A percentile compares a stretch with the other conserved stretches of the same genome.
Conservation (phyloP, 2,113 vertebrate species). For the Pongo abelii region DNA sequence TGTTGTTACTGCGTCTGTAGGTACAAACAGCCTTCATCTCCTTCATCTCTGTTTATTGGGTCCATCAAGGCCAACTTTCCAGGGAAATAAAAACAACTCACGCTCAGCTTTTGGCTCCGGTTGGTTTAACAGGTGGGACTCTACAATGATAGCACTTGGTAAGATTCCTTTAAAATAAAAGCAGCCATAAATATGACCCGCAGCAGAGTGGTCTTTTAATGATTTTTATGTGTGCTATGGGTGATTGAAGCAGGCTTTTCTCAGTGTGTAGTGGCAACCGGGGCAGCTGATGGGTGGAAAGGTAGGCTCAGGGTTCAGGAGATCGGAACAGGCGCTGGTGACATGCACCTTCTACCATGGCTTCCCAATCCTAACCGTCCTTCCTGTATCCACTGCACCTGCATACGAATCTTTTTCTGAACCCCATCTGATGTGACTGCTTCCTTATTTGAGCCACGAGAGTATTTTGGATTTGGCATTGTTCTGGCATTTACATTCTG, state of each 20-base stretch:
- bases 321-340: rapidly evolving
- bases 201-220: background rate
- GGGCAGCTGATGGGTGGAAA: background rate
- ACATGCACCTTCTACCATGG: rapidly evolving
- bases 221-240: background rate
- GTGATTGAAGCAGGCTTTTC: background rate
- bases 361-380: rapidly evolving
- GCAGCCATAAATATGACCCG: background rate
- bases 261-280: background rate
- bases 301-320: background rate
- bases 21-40: background rate
- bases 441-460: background rate
- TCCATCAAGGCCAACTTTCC: background rate
- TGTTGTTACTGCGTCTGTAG: background rate
- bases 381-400: rapidly evolving
- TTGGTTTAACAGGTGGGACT: background rate
- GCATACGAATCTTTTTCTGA: background rate
- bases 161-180: background rate
- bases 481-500: background rate
- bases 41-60: background rate
- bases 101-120: background rate
- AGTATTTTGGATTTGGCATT: background rate
- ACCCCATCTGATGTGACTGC: background rate
- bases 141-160: background rate
- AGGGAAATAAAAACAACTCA: background rate